A percentile compares a stretch with the other conserved stretches of the same genome.
Conservation (phyloP, 2,888 invertebrate species). For the Tipula helvola region DNA sequence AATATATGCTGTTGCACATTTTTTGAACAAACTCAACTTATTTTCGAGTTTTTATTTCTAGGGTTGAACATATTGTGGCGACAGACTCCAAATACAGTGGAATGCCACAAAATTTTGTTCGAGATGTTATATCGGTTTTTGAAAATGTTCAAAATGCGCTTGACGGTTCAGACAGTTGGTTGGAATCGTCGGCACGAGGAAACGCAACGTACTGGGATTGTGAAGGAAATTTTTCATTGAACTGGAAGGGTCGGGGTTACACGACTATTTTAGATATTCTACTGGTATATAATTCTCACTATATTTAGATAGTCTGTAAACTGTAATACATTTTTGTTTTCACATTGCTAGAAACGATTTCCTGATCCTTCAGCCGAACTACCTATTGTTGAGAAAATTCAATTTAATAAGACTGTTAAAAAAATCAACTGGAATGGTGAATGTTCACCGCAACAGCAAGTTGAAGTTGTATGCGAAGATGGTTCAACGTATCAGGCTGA, state of each 20-base stretch:
- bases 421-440: conserved; percentile 27
- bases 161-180: conserved; percentile 51
- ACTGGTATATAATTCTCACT: conserved; percentile 41
- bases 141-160: conserved; percentile 36
- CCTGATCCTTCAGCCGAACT: conserved; percentile 22
- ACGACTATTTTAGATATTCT: conserved; percentile 53
- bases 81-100: conserved; percentile 23
- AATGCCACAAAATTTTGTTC: conserved; percentile 27
- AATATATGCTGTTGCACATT: not conserved
- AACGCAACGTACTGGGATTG: conserved; percentile 50
- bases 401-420: conserved; percentile 23
- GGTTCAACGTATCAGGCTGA: conserved; percentile 39
- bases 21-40: not conserved
- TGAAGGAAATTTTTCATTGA: conserved; percentile 55
- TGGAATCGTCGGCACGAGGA: conserved; percentile 52
- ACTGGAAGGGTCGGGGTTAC: conserved; percentile 65
- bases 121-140: conserved; percentile 47
- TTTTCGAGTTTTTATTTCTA: not conserved
- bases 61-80: not conserved
- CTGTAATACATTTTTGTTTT: not conserved
- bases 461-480: conserved; percentile 24
- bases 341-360: conserved; percentile 24
- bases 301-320: conserved; percentile 36
- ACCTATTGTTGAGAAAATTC: conserved; percentile 26
- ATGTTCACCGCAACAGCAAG: conserved; percentile 17